A percentile compares a stretch with the other conserved stretches of the same genome.
These are phyloP conservation scores for Diachasmimorpha longicaudata DNA, from an alignment of 1,140 invertebrate genomes.

Conservation along the genomic window DNA sequence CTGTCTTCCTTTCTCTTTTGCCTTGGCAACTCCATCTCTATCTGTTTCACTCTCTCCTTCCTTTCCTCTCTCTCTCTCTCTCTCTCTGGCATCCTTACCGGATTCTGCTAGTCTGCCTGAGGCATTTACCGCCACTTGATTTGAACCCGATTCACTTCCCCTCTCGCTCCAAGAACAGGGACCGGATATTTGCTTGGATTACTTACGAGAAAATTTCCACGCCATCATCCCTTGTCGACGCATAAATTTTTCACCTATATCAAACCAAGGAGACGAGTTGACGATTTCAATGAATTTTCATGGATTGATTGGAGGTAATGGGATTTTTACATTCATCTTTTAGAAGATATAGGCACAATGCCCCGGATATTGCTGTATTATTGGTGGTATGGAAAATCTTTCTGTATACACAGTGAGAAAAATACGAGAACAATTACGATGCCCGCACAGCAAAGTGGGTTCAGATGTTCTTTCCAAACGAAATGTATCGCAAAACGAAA, in stretches of 20 bases:
- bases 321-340: too few relatives aligned
- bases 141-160: constrained; percentile 50
- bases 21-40: not conserved
- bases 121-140: constrained; percentile 55
- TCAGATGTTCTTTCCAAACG: too few relatives aligned
- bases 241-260: not conserved
- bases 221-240: not conserved
- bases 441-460: too few relatives aligned
- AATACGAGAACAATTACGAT: too few relatives aligned
- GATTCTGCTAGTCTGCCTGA: constrained; percentile 35
- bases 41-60: not conserved
- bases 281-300: not conserved
- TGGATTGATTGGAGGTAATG: too few relatives aligned
- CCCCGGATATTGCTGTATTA: too few relatives aligned
- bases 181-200: constrained; percentile 54
- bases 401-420: too few relatives aligned
- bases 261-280: too few relatives aligned
- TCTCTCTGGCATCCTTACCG: constrained; percentile 11
- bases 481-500: too few relatives aligned
- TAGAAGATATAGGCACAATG: too few relatives aligned
- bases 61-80: constrained; percentile 3
- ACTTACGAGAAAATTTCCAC: constrained; percentile 38
- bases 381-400: too few relatives aligned
- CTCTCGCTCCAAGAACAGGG: constrained; percentile 27
- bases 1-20: constrained; percentile 11